Evolutionary conservation across 1,140 invertebrate species (phyloP).

Genomic region (Nephotettix cincticeps): DNA sequence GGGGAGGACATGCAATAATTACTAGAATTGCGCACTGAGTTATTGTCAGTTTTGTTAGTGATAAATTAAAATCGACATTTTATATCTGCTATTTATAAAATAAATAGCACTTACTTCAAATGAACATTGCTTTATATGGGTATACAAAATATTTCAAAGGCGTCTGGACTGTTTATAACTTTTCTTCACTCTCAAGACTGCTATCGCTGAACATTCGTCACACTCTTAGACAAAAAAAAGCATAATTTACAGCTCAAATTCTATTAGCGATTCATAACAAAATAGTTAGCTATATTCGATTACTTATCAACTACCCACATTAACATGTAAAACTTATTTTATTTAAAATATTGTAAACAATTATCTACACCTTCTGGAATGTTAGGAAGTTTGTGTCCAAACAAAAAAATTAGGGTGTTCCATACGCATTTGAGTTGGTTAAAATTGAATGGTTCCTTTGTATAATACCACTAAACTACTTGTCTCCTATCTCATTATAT

Average conservation of each 20-base stretch:
- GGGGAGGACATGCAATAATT: background rate
- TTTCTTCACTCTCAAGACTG: background rate
- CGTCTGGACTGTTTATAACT: background rate
- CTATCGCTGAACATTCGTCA: background rate
- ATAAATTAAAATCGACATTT: background rate
- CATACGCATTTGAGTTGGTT: too few species aligned
- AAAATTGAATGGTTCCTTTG: too few species aligned
- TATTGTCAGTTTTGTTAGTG: conserved; percentile 5
- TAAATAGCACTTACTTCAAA: too few species aligned
- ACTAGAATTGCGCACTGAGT: background rate
- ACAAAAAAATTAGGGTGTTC: too few species aligned
- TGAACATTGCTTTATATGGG: background rate
- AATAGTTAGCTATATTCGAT: conserved; percentile 19
- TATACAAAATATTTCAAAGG: background rate
- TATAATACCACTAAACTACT: too few species aligned
- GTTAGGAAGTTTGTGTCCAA: too few species aligned
- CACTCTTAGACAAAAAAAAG: conserved; percentile 10
- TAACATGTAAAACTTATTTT: background rate
- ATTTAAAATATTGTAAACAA: conserved; percentile 17
- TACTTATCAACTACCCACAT: background rate
- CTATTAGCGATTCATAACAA: conserved; percentile 5
- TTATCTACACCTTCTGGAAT: background rate
- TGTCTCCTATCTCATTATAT: too few species aligned
- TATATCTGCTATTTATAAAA: too few species aligned
- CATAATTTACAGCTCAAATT: background rate